Base-by-base conservation (phyloP, 2,888 invertebrate species). In the Acanthosepion pharaonis region DNA sequence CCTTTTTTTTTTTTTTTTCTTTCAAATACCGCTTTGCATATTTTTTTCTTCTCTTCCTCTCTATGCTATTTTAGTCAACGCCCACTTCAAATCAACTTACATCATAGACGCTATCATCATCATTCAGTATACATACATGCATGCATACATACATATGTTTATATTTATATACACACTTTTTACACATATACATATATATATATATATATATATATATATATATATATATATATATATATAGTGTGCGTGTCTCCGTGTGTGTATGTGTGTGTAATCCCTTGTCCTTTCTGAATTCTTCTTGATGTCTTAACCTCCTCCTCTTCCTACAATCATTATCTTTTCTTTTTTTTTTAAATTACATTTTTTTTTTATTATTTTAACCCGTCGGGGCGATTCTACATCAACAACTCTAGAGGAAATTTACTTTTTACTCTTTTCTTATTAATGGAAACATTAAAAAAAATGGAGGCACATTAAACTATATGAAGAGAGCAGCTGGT, bases 211-310 rank as follows among this genome's bases (percentile, higher is more conserved):
- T 8, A 78, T 8, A 78, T 8, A 78, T n/a, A 78, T n/a, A 78
- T 78, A 78, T 78, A 78, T 78, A 78, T 78, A n/a, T n/a, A 78
- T 78, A 78, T 78, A 78, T 78, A 78, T 33, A n/a, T 78, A n/a
- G n/a, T 78, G n/a, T 78, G 4, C 28, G n/a, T 78, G 33, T 59
- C 23, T 59, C 5, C 23, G 23, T 59, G 59, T 59, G 59, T 23
- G 23, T 59, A 25, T 59, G 59, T 23, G 23, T 59, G 4, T 51
- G 15, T 51, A 51, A 11, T 11, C 15, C 5, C 59, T 59, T 59
- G 59, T 59, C 59, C 23, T 23, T 59, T 59, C 6, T n/a, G 59
- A 59, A 59, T 59, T 59, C 23, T 23, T 59, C 23, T 59, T 59
- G 59, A 59, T 59, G 20, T 59, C 59, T 59, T 59, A 59, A 20